A percentile compares a stretch with the other conserved stretches of the same genome.
Conservation (phyloP, 2,888 invertebrate species). For the Noctua comes region DNA sequence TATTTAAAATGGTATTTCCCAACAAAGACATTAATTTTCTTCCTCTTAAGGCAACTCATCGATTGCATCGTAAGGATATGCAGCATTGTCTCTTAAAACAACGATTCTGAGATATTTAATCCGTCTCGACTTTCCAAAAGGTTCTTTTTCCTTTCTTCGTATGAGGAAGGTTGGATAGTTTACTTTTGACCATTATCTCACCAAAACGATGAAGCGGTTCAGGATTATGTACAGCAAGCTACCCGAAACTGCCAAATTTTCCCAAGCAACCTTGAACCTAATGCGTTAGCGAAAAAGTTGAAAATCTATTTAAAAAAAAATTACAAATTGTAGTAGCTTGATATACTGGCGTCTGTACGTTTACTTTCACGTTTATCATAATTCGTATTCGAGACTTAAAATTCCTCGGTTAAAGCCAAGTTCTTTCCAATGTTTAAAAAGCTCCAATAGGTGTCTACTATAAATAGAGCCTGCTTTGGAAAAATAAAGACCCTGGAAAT, state of each 20-base stretch:
- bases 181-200: background rate
- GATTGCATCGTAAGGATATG: background rate
- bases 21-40: too few species aligned
- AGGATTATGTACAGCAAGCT: background rate
- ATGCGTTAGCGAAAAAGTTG: too few species aligned
- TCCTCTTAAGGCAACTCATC: background rate
- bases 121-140: background rate
- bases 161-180: background rate
- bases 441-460: background rate
- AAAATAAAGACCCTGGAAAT: background rate
- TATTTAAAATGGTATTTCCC: too few species aligned
- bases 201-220: background rate
- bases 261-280: too few species aligned
- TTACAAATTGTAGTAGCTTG: too few species aligned
- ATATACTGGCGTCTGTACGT: background rate
- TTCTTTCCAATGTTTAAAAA: background rate
- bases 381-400: background rate
- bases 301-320: too few species aligned
- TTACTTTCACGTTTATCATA: background rate
- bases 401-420: background rate
- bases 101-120: background rate
- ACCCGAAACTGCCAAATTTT: too few species aligned
- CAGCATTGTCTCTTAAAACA: background rate
- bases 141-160: background rate
- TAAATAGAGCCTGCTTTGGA: background rate